Evolutionary conservation across 2,113 vertebrate genomes (phyloP), one percentile per base, ranked within the genome.

Genomic region (Xyrauchen texanus): DNA sequence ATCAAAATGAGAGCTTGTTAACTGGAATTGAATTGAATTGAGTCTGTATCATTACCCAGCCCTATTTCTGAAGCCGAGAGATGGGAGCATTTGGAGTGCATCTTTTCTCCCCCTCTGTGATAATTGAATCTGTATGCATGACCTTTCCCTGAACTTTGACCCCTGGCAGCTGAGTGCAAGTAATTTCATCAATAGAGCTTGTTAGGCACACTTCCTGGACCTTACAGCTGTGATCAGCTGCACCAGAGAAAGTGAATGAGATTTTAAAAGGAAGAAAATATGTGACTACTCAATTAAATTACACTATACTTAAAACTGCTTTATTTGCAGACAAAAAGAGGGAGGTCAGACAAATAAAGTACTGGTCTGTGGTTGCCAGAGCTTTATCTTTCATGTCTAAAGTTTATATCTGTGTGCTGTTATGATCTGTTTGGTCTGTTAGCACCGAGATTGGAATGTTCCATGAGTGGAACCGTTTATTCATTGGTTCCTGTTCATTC

Each of bases 121-220:
- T 92, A 88, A 92, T 93, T 92, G 90, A 92, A 94, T 93, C 89
- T 88, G 76, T 76, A 69, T 47, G 46, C 84, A 89, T 83, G 86
- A 81, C 88, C 86, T 87, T 55, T 79, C 66, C 84, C 84, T 90
- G 90, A 91, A 88, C 89, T 84, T 49, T 89, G 85, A 90, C 90
- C 90, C 67, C 16, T 52, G 79, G 79, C 84, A 12, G 76, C 88
- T 86, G 87, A 89, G 88, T 89, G 86, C 87, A 91, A 89, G 92
- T 91, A 90, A 91, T 92, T 88, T 86, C 68, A 87, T 88, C 91
- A 90, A 91, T 91, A 88, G 89, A 87, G 76, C 88, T 91, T 83
- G 86, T 93, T 91, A 91, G 85, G 81, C 86, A 85, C 81, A 76
- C 83, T 81, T 90, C 86, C 85, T 80, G 77, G 76, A 84, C 67